Conservation (phyloP, 2,888 invertebrate genomes). For the Lycia hirtaria region DNA sequence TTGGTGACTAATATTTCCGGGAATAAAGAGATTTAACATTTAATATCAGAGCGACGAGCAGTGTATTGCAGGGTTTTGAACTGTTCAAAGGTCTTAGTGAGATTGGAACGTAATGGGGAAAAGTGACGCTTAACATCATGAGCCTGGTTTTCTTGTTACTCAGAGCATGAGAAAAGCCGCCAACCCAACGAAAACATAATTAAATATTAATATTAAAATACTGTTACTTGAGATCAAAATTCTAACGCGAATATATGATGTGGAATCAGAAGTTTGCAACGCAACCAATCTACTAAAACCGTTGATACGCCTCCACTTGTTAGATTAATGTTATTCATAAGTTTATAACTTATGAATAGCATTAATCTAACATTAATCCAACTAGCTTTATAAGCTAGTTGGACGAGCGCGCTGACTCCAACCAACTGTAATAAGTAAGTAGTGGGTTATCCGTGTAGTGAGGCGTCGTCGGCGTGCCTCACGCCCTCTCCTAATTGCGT, state of each 20-base stretch:
- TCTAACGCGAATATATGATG: slow-evolving; percentile 5
- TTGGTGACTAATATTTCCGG: no score
- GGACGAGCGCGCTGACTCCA: slow-evolving; percentile 33
- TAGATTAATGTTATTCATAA: slow-evolving; percentile 43
- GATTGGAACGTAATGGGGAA: no score
- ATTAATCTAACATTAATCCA: no score
- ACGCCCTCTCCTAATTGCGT: slow-evolving; percentile 39
- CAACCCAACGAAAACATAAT: background rate
- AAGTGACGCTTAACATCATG: no score
- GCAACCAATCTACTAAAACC: slow-evolving; percentile 32
- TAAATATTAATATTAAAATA: background rate
- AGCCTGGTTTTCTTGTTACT: no score
- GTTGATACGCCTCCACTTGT: slow-evolving; percentile 31
- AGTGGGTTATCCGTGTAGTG: slow-evolving; percentile 18
- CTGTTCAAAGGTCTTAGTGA: no score
- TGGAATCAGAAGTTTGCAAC: slow-evolving; percentile 27
- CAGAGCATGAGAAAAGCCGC: background rate
- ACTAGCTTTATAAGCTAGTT: no score
- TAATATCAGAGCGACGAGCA: no score
- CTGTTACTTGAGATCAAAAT: slow-evolving; percentile 1
- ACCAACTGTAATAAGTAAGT: slow-evolving; percentile 37
- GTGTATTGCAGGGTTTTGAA: no score
- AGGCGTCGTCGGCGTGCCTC: slow-evolving; percentile 13
- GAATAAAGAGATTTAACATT: no score
- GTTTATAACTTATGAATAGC: slow-evolving; percentile 38